Percentiles rank a stretch among this genome's conserved stretches.
These are phyloP conservation scores for Aulostomus chinensis DNA, from an alignment of 2,797 vertebrate genomes.

Conservation along the genomic window DNA sequence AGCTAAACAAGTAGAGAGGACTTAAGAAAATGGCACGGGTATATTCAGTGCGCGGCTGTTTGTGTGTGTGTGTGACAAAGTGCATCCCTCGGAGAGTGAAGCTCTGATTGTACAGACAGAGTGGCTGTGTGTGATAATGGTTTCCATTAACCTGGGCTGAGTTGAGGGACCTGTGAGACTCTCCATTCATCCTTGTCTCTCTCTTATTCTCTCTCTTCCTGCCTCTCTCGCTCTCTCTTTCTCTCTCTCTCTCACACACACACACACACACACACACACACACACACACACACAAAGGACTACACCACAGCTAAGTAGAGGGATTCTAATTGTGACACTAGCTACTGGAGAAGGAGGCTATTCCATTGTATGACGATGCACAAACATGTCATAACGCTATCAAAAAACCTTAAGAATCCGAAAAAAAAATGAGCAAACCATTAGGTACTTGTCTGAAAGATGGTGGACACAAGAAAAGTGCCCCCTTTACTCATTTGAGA, in stretches of 20 bases:
- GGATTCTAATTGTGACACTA: constrained; percentile 41
- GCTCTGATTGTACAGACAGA: constrained; percentile 70
- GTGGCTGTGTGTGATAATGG: constrained; percentile 76
- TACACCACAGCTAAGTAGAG: constrained; percentile 19
- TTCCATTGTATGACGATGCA: constrained; percentile 17
- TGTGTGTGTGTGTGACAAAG: constrained; percentile 53
- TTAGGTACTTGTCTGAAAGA: constrained; percentile 35
- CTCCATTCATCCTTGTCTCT: constrained; percentile 58
- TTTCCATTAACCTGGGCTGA: constrained; percentile 79
- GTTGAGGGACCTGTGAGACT: constrained; percentile 72
- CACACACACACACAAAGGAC: constrained; percentile 22
- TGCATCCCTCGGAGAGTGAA: constrained; percentile 59
- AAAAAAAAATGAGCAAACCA: constrained; percentile 46
- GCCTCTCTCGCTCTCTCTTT: constrained; percentile 29
- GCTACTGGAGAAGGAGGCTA: constrained; percentile 1
- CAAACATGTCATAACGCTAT: constrained; percentile 49
- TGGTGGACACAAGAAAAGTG: constrained; percentile 31
- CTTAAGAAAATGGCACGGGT: constrained; percentile 27
- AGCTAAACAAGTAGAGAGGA: constrained; percentile 37
- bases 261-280: constrained; percentile 20
- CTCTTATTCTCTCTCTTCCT: constrained; percentile 22
- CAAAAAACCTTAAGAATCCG: constrained; percentile 34
- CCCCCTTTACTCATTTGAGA: constrained; percentile 41
- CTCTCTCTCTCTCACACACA: constrained; percentile 19
- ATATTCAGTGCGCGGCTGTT: constrained; percentile 9